These are phyloP conservation scores for Brachionus manjavacas DNA, from an alignment of 1,140 invertebrate species.

Conservation along the genomic window DNA sequence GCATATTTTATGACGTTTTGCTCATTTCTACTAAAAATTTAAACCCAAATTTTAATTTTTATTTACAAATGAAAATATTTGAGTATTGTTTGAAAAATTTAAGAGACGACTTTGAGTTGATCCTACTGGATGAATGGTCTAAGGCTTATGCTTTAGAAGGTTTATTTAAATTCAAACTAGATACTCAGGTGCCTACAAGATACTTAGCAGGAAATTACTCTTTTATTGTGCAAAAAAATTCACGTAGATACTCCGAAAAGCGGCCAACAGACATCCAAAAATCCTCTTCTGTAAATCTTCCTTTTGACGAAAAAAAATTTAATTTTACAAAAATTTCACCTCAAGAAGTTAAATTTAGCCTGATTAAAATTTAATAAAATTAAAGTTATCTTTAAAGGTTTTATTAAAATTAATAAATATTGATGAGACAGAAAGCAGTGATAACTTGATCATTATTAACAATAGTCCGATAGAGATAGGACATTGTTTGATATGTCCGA, in stretches of 20 bases:
- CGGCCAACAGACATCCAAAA: background rate
- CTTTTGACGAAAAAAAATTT: background rate
- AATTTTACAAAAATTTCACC: conserved; percentile 19
- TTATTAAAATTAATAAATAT: background rate
- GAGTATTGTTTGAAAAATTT: background rate
- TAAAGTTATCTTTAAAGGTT: background rate
- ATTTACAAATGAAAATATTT: background rate
- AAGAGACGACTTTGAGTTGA: background rate
- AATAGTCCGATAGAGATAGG: conserved; percentile 18
- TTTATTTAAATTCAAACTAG: background rate
- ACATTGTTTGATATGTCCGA: background rate
- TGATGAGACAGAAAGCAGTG: background rate
- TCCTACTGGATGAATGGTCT: background rate
- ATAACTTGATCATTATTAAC: conserved; percentile 14
- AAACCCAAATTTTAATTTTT: no score
- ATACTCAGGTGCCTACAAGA: background rate
- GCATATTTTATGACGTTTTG: no score
- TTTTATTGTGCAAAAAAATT: conserved; percentile 23
- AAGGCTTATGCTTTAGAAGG: background rate
- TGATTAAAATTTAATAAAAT: background rate
- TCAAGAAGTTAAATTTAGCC: background rate
- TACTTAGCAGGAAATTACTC: background rate
- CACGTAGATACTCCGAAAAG: background rate
- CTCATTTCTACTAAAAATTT: no score
- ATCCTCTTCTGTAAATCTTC: background rate